phyloP scores from a whole-genome alignment of 2,888 invertebrate species.

The Marasmarcha lunaedactyla region DNA sequence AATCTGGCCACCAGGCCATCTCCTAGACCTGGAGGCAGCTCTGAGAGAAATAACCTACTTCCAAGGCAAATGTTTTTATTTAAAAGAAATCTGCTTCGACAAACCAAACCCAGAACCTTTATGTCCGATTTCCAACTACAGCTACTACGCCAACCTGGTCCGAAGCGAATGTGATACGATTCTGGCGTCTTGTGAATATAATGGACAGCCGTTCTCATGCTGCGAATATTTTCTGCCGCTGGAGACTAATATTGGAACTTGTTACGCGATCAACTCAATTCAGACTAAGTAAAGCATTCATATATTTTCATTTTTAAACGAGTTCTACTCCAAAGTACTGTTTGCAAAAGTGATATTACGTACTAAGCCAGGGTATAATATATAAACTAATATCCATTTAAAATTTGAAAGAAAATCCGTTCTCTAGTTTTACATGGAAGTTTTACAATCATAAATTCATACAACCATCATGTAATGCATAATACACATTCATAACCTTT shows the following conservation, averaged over 20 bases:
- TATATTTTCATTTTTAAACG: neutral
- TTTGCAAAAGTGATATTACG: too few species aligned
- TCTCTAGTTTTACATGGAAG: too few species aligned
- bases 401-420: too few species aligned
- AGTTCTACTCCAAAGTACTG: too few species aligned
- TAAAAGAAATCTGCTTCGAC: constrained; percentile 71
- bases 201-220: constrained; percentile 65
- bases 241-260: constrained; percentile 71
- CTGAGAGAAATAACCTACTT: constrained; percentile 78
- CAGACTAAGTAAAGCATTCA: constrained; percentile 58
- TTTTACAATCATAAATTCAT: too few species aligned
- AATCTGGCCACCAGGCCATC: constrained; percentile 74
- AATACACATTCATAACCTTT: too few species aligned
- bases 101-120: constrained; percentile 49
- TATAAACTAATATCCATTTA: too few species aligned
- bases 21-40: constrained; percentile 77
- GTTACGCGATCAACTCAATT: constrained; percentile 72
- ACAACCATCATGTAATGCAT: too few species aligned
- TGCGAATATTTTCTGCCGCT: constrained; percentile 72
- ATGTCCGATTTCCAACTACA: constrained; percentile 73
- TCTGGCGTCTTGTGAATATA: constrained; percentile 65
- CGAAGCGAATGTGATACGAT: constrained; percentile 58
- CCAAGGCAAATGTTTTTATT: constrained; percentile 75
- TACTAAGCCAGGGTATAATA: too few species aligned
- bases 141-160: constrained; percentile 69